These are phyloP conservation scores for Chloroclystis v-ata DNA, from an alignment of 2,888 invertebrate genomes.

Conservation along the genomic window DNA sequence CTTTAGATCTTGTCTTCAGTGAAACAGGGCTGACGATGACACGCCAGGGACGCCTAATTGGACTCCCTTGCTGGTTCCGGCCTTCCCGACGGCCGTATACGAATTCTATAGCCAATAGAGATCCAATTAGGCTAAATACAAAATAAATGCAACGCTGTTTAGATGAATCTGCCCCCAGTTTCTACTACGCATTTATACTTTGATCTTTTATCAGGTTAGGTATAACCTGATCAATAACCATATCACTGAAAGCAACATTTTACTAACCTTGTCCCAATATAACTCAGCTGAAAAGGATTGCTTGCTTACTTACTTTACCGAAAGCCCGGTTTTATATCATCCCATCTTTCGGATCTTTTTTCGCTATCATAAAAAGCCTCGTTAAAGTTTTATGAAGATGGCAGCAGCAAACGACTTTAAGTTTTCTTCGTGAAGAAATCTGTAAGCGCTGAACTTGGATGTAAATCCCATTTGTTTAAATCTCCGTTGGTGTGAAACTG, in stretches of 20 bases:
- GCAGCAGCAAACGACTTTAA: slow-evolving; percentile 28
- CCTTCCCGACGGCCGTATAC: slow-evolving; percentile 5
- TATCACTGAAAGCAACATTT: not conserved
- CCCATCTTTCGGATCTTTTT: slow-evolving; percentile 13
- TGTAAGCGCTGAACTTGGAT: slow-evolving; percentile 30
- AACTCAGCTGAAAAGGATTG: not conserved
- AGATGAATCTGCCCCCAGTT: not conserved
- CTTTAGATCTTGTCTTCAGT: not conserved
- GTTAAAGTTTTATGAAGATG: slow-evolving; percentile 30
- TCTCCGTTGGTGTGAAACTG: slow-evolving; percentile 19
- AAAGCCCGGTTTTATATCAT: slow-evolving; percentile 3
- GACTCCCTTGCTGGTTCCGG: not conserved
- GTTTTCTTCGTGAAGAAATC: slow-evolving; percentile 27
- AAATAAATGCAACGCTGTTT: not conserved
- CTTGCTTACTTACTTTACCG: slow-evolving; percentile 2
- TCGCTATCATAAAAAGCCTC: slow-evolving; percentile 23
- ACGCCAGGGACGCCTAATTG: slow-evolving; percentile 8
- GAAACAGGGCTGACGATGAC: slow-evolving; percentile 2
- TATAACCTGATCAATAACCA: no score
- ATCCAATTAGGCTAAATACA: slow-evolving; percentile 4
- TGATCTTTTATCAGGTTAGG: no score
- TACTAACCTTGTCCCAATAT: not conserved
- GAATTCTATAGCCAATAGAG: slow-evolving; percentile 7
- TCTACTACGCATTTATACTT: not conserved
- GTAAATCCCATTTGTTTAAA: slow-evolving; percentile 27